Evolutionary conservation across 2,113 vertebrate species (phyloP).

Genomic region (Bombycilla garrulus): DNA sequence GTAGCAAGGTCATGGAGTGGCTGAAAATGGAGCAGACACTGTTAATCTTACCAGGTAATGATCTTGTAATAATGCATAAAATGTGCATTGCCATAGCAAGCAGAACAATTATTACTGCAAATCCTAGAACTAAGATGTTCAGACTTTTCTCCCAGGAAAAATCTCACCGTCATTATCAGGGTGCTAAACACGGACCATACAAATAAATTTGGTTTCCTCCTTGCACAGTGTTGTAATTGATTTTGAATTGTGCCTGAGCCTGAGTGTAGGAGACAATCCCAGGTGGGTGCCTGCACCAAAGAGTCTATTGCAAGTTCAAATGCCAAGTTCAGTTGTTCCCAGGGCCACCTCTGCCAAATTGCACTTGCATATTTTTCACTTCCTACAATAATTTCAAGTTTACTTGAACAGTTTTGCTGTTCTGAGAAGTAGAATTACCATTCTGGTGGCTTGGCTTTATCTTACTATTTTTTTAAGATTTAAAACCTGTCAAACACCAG

Average conservation of each 20-base stretch:
- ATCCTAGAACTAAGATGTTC: neutral
- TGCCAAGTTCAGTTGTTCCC: fast-evolving
- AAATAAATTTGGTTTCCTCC: neutral
- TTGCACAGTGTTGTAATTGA: neutral
- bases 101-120: neutral
- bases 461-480: neutral
- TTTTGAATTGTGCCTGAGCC: neutral
- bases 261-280: neutral
- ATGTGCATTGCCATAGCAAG: neutral
- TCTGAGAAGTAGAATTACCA: neutral
- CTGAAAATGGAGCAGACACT: conserved; percentile 58
- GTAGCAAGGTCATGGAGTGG: conserved; percentile 79
- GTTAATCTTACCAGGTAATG: neutral
- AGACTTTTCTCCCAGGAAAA: neutral
- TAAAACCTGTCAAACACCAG: neutral
- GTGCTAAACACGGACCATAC: fast-evolving
- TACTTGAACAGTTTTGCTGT: neutral
- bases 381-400: neutral
- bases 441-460: neutral
- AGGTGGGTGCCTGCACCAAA: neutral
- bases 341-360: neutral
- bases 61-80: neutral
- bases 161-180: neutral
- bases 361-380: neutral
- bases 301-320: neutral